These are phyloP conservation scores for Gymnobelideus leadbeateri DNA, from an alignment of 2,113 vertebrate genomes.

Conservation along the genomic window DNA sequence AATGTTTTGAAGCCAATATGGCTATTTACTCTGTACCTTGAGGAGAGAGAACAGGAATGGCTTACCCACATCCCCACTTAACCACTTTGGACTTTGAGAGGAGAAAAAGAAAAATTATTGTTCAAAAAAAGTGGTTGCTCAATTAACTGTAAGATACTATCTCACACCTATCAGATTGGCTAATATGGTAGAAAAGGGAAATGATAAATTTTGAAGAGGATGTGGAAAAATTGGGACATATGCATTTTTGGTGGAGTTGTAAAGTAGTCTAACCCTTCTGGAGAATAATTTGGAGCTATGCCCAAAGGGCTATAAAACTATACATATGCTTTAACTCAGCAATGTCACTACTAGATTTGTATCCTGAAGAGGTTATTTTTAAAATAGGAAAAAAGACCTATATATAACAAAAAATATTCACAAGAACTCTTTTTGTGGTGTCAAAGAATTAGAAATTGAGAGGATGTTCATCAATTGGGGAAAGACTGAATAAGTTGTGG, in stretches of 20 bases:
- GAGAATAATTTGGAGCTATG: not conserved
- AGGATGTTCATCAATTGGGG: not conserved
- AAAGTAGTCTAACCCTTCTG: not conserved
- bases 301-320: not conserved
- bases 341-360: not conserved
- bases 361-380: not conserved
- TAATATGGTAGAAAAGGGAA: not conserved
- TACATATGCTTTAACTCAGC: not conserved
- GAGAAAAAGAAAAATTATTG: not conserved
- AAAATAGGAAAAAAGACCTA: not conserved
- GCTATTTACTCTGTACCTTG: not conserved
- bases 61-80: not conserved
- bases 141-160: not conserved
- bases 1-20: not conserved
- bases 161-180: not conserved
- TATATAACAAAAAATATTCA: not conserved
- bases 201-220: not conserved
- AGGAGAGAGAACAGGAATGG: not conserved
- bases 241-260: not conserved
- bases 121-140: not conserved
- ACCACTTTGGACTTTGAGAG: not conserved
- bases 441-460: not conserved
- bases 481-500: not conserved
- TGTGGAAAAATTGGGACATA: not conserved
- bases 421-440: not conserved